Conservation (phyloP, 2,113 vertebrate species). For the Cebidichthys violaceus region DNA sequence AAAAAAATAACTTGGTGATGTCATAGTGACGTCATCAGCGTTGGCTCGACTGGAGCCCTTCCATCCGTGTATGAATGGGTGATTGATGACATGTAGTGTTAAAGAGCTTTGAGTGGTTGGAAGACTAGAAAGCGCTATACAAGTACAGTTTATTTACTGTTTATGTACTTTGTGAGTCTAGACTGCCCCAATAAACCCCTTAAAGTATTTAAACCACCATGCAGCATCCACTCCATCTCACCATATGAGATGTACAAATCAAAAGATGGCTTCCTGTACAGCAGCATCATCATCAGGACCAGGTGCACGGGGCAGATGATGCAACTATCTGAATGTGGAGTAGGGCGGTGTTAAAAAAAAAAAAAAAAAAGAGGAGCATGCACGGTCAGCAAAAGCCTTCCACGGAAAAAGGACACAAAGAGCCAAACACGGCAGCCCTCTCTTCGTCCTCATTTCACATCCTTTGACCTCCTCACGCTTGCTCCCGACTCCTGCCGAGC, state of each 20-base stretch:
- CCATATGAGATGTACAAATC: background rate
- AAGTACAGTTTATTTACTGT: too few species aligned
- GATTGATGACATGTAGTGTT: too few species aligned
- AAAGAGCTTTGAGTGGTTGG: too few species aligned
- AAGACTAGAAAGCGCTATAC: too few species aligned
- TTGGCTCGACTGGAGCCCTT: background rate
- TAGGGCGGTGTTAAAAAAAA: slow-evolving; percentile 54
- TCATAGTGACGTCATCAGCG: background rate
- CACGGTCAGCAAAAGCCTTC: slow-evolving; percentile 50
- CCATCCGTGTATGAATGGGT: too few species aligned
- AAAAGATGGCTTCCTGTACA: background rate
- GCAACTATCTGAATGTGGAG: slow-evolving; percentile 36
- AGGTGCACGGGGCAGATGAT: slow-evolving; percentile 58
- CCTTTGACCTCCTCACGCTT: background rate
- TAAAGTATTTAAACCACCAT: background rate
- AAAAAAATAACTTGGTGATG: background rate
- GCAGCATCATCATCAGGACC: slow-evolving; percentile 29
- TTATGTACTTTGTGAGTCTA: background rate
- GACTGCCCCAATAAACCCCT: background rate
- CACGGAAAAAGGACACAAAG: slow-evolving; percentile 24
- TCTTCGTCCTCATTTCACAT: background rate
- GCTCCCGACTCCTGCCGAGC: slow-evolving; percentile 21
- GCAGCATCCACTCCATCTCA: background rate
- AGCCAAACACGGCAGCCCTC: background rate
- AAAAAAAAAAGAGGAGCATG: too few species aligned